Base-by-base conservation (phyloP, 1,140 invertebrate species). In the Vanessa atalanta region DNA sequence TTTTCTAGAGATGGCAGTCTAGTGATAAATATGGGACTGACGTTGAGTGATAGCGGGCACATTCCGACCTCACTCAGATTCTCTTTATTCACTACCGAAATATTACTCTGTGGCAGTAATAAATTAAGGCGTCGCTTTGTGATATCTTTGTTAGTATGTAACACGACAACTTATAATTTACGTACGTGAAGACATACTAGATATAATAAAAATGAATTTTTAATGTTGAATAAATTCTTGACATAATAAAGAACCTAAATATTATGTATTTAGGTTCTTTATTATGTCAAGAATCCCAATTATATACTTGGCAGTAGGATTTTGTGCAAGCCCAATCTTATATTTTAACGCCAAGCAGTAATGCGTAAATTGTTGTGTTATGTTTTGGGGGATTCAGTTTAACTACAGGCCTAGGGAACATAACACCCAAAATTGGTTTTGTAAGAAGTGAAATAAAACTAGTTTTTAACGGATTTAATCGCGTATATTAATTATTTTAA, bases 11-110 rank as follows among this genome's bases (percentile, higher is more conserved):
- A 72, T 65, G 48, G 63, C 16, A 64, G 51, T 69, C 50, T 77
- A 72, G 80, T 85, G 81, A 85, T 85, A 83, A 85, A 85, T 85
- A 82, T 78, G 79, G 78, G 71, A 70, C 12, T 61, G 83, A 85
- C 81, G 73, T 83, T 85, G 83, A 85, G 65, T 61, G 78, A 85
- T 85, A 31, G 83, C 69, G 76, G 77, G 82, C 69, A 78, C 77
- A 74, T 81, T 81, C 73, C 68, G 77, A 77, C 77, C 78, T 73
- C 78, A 69, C 77, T 80, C 76, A 78, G 78, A 79, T 85, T 79
- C 70, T 70, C 68, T 65, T 71, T 71, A 71, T 71, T 71, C 61
- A 65, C 70, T 75, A 76, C 79, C 82, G 70, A 83, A 85, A 83
- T 83, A 85, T 83, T 80, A 76, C 79, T 79, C 77, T 79, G 77